Evolutionary conservation across 2,113 vertebrate species (phyloP).

Genomic region (Crotalus helleri): DNA sequence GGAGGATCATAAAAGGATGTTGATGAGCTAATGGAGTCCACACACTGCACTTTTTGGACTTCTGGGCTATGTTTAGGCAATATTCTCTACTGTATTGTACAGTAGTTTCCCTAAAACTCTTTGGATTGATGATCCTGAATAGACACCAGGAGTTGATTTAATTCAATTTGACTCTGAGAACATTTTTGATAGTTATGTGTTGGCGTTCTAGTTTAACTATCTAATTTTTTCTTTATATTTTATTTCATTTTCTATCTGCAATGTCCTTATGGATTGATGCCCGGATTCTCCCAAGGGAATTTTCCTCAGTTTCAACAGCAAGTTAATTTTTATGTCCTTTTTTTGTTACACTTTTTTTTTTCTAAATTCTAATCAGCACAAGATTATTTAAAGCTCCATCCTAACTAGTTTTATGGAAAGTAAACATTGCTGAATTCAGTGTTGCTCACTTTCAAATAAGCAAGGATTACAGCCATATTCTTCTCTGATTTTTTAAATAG

Average conservation of each 20-base stretch:
- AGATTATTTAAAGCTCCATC: not conserved
- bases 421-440: not conserved
- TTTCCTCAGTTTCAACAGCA: constrained; percentile 29
- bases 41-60: not conserved
- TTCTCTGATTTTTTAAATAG: constrained; percentile 28
- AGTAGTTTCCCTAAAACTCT: constrained; percentile 54
- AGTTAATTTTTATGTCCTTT: not conserved
- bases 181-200: not conserved
- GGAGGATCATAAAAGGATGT: not conserved
- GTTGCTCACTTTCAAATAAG: not conserved
- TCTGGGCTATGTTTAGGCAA: not conserved
- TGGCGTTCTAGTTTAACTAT: constrained; percentile 34
- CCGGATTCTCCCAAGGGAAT: constrained; percentile 7
- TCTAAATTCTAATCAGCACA: constrained; percentile 27
- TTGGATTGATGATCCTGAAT: constrained; percentile 34
- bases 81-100: constrained; percentile 36
- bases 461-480: not conserved
- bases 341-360: constrained; percentile 42
- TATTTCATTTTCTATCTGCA: not conserved
- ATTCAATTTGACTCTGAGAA: not conserved
- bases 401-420: not conserved
- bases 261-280: constrained; percentile 22
- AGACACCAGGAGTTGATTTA: not conserved
- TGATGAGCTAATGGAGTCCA: not conserved
- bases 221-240: not conserved